Conservation (phyloP, 2,113 vertebrate genomes). For the Megaceryle maxima region DNA sequence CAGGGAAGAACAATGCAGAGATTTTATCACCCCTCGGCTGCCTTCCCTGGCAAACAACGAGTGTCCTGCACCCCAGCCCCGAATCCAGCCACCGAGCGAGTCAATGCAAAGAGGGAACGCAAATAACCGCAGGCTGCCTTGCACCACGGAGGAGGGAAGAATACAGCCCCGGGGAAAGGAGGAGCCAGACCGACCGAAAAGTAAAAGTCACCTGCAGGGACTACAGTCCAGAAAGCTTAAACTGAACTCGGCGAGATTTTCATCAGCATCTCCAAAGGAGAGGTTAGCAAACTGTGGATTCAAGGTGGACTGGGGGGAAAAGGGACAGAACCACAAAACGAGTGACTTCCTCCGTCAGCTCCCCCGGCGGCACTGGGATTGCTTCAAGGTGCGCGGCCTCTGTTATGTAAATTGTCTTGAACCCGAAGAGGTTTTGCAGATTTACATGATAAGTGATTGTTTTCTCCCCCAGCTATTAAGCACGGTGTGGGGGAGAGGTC, state of each 20-base stretch:
- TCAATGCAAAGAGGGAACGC: not conserved
- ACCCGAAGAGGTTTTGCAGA: constrained; percentile 22
- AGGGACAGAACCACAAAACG: constrained; percentile 4
- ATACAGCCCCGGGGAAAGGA: not conserved
- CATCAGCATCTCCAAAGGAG: constrained; percentile 15
- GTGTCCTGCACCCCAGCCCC: not conserved
- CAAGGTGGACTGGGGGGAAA: constrained; percentile 21
- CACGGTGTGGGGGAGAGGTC: not conserved
- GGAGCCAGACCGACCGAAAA: constrained; percentile 8
- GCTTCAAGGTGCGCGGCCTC: constrained; percentile 1
- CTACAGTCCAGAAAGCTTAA: not conserved
- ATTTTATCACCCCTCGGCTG: constrained; percentile 1
- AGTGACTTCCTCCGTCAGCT: constrained; percentile 42
- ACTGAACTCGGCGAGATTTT: not conserved
- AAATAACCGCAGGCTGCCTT: not conserved
- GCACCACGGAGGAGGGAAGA: not conserved
- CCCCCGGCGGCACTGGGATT: not conserved
- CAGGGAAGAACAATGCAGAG: constrained; percentile 3
- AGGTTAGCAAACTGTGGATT: constrained; percentile 22
- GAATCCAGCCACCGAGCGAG: not conserved
- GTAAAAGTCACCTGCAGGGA: constrained; percentile 43
- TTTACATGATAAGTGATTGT: constrained; percentile 36
- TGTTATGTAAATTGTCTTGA: constrained; percentile 43
- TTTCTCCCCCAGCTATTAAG: constrained; percentile 9
- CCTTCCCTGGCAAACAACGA: not conserved